Base-by-base conservation (phyloP, 2,888 invertebrate genomes). In the Sclerodermus sp. region DNA sequence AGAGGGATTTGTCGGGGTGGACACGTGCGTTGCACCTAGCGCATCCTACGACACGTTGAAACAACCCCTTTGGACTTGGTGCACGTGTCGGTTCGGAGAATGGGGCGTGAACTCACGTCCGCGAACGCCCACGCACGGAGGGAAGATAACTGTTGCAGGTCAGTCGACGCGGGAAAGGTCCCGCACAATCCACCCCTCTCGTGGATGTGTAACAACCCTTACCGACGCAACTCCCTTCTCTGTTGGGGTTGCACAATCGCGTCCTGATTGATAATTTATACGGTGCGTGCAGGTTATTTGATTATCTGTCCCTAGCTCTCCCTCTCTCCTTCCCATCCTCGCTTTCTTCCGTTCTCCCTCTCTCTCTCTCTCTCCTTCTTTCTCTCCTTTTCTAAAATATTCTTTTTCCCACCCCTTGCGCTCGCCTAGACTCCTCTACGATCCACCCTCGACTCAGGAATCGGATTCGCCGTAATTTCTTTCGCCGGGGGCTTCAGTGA, bases 201-300 rank as follows among this genome's bases (percentile, higher is more conserved):
- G 53, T 55, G 52, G 54, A 55, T 60, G 58, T 60, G 62, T 62
- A 66, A 68, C 68, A 70, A 68, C 71, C 70, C 71, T 71, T 66
- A 64, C 64, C 60, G 53, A 60, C 67, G 58, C 66, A 62, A 49
- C 59, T 52, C 32, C 52, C 55, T 63, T 63, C 70, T 66, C 65
- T 62, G 66, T 66, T 71, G 65, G 74, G 71, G 70, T 73, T 71
- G 68, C 73, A 76, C 76, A 76, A 76, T 76, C 73, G 75, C 65
- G 64, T 57, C 66, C 75, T 76, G 76, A 76, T 76, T 76, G 76
- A 76, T 76, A 76, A 76, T 76, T 76, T 75, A 76, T 76, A 75
- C 75, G 71, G 74, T 76, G 75, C 76, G 75, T 72, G 71, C 69
- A 73, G 72, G 74, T 76, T 76, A 76, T 76, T 76, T 70, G 74